phyloP scores from a whole-genome alignment of 2,113 vertebrate genomes.

The Caloenas nicobarica region DNA sequence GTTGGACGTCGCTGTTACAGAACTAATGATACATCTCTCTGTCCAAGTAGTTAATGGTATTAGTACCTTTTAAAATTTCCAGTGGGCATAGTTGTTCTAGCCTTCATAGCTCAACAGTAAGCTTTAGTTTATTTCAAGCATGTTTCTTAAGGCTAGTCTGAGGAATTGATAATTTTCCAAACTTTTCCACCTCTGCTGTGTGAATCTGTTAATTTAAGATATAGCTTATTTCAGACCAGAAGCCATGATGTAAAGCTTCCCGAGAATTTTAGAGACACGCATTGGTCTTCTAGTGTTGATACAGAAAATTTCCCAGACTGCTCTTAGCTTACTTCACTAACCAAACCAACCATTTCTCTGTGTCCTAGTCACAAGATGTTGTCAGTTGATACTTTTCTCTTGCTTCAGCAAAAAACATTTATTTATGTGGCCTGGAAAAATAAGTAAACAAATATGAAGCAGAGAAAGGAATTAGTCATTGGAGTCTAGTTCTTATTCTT shows the following conservation, averaged over 20 bases:
- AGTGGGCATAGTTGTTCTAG: background rate
- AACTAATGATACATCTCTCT: background rate
- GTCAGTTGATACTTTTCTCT: background rate
- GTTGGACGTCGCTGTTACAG: background rate
- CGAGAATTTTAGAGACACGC: background rate
- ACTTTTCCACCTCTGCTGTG: background rate
- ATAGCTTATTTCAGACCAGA: background rate
- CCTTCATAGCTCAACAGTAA: background rate
- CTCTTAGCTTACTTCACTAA: background rate
- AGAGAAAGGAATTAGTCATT: background rate
- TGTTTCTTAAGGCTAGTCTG: background rate
- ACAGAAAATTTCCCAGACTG: background rate
- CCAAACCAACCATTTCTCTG: background rate
- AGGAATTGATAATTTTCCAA: background rate
- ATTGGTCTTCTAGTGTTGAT: background rate
- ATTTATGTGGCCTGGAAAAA: background rate
- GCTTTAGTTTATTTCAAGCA: background rate
- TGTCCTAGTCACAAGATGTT: background rate
- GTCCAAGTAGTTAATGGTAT: background rate
- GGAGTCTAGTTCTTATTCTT: background rate
- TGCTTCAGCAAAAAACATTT: background rate
- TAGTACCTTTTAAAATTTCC: background rate
- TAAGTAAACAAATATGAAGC: background rate
- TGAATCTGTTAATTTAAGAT: background rate
- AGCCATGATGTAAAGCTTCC: background rate